A percentile compares a stretch with the other conserved stretches of the same genome.
These are phyloP conservation scores for Lophotis ruficrista DNA, from an alignment of 2,113 vertebrate genomes.

Conservation along the genomic window DNA sequence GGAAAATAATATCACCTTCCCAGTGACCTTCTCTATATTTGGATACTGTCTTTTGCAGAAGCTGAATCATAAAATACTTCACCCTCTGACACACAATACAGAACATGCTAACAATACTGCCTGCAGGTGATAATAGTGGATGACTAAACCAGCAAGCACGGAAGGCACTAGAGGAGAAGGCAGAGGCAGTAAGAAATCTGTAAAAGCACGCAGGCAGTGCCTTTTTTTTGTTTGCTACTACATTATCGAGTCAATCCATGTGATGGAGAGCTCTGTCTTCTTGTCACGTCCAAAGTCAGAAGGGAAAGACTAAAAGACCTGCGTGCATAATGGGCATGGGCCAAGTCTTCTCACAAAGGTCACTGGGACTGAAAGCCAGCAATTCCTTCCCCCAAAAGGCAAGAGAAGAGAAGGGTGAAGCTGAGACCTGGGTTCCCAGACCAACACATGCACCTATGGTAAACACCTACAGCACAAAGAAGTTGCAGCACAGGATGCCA, in stretches of 20 bases:
- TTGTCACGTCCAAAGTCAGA: background rate
- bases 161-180: background rate
- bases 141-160: conserved; percentile 1
- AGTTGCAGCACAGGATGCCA: background rate
- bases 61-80: conserved; percentile 6
- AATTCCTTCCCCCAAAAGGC: background rate
- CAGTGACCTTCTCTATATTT: conserved; percentile 28
- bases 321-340: background rate
- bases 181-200: background rate
- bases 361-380: background rate
- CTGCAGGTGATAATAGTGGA: background rate
- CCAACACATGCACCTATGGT: background rate
- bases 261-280: background rate
- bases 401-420: background rate
- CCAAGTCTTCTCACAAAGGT: background rate
- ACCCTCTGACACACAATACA: background rate
- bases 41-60: background rate
- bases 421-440: background rate
- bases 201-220: background rate
- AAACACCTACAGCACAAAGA: background rate
- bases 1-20: background rate
- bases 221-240: background rate
- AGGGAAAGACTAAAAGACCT: background rate
- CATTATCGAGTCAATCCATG: background rate
- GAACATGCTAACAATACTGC: background rate